Evolutionary conservation across 2,888 invertebrate species (phyloP), one percentile per base, ranked within the genome.

Genomic region (Plutella xylostella): DNA sequence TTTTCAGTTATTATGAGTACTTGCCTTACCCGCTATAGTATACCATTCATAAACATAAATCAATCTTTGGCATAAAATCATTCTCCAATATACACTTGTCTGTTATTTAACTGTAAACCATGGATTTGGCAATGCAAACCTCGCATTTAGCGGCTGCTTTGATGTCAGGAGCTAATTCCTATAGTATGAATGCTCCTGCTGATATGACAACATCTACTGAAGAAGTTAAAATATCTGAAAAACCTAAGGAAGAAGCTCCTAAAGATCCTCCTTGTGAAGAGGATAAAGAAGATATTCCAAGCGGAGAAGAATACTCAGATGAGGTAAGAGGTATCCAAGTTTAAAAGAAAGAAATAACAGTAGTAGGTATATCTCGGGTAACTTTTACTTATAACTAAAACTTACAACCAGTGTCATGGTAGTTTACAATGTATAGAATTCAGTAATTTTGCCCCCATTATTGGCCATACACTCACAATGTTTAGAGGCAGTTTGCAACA

Each of bases 101-200:
- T n/a, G n/a, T n/a, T n/a, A n/a, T n/a, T n/a, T n/a, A n/a, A n/a
- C 9, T 38, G 17, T 35, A 15, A 31, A 52, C n/a, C 20, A 83
- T 82, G 80, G 79, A 83, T 62, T 56, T 80, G 40, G 74, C 77
- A 65, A 79, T 39, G 28, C 37, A 37, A 40, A 42, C 79, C n/a
- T 82, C 83, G 11, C 83, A 84, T 53, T 69, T 84, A 54, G 83
- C 83, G 35, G 83, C 83, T 30, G 83, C 83, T 3, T 57, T 84
- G 49, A 75, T 83, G 80, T 72, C 80, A n/a, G 76, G 76, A 17
- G 63, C 66, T 15, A 63, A 54, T 45, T 46, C 58, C 11, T 72
- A 68, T 53, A 68, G 53, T 45, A 64, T 48, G n/a, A n/a, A n/a
- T 54, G 48, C 58, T 14, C 37, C 55, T 52, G 18, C 56, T 19